These are phyloP conservation scores for Drosophila parvula DNA, from an alignment of 1,140 invertebrate genomes.

Conservation along the genomic window DNA sequence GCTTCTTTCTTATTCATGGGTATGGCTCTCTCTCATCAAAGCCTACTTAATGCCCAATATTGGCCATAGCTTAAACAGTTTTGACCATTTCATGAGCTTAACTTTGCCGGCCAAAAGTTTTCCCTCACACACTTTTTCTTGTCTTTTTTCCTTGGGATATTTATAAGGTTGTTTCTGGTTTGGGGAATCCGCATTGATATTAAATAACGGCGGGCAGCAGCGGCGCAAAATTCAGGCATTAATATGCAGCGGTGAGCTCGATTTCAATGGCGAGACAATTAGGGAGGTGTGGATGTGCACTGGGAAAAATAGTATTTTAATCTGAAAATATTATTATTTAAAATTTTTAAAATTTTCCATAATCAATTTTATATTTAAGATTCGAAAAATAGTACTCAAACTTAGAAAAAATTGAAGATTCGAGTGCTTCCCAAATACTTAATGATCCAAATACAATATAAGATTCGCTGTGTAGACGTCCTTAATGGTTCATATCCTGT, in stretches of 20 bases:
- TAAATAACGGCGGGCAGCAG: slow-evolving; percentile 44
- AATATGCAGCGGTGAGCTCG: slow-evolving; percentile 66
- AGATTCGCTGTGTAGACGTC: slow-evolving; percentile 11
- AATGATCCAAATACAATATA: no score
- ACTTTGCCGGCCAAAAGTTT: slow-evolving; percentile 35
- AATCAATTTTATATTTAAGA: background rate
- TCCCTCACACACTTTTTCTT: slow-evolving; percentile 1
- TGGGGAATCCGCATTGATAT: slow-evolving; percentile 71
- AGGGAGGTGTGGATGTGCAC: slow-evolving; percentile 4
- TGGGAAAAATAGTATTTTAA: background rate
- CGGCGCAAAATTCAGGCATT: slow-evolving; percentile 50
- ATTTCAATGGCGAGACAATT: slow-evolving; percentile 58
- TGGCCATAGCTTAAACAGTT: slow-evolving; percentile 73
- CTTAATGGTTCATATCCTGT: slow-evolving; percentile 31
- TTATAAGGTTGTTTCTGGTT: slow-evolving; percentile 34
- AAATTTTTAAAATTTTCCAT: background rate
- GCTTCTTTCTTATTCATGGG: slow-evolving; percentile 76
- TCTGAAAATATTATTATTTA: background rate
- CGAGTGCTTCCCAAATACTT: no score
- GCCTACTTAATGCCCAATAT: slow-evolving; percentile 79
- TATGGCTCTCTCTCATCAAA: slow-evolving; percentile 66
- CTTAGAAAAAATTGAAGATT: no score
- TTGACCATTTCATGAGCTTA: slow-evolving; percentile 57
- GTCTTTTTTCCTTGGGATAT: slow-evolving; percentile 28
- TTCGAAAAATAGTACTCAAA: no score